Evolutionary conservation across 2,797 vertebrate species (phyloP).

Genomic region (Knipowitschia caucasica): DNA sequence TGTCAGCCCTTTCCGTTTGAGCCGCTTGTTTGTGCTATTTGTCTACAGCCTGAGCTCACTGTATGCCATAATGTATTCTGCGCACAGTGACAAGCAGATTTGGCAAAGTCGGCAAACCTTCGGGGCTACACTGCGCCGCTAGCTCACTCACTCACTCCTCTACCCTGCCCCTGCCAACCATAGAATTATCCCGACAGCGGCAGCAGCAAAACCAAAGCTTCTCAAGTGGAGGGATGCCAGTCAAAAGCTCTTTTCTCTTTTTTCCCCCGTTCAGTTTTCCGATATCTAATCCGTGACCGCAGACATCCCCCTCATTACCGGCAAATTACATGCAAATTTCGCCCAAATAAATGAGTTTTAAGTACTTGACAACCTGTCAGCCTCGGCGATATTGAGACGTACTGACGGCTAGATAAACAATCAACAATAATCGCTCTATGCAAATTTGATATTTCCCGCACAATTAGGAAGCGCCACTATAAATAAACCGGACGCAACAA

Average conservation of each 20-base stretch:
- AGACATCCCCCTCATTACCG: conserved; percentile 94
- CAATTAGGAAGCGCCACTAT: conserved; percentile 87
- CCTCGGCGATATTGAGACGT: conserved; percentile 92
- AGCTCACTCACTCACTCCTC: conserved; percentile 28
- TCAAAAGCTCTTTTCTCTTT: conserved; percentile 60
- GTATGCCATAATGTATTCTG: conserved; percentile 8
- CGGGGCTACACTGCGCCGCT: conserved; percentile 33
- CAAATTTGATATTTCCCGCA: conserved; percentile 99
- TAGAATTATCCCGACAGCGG: conserved; percentile 42
- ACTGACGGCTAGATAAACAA: conserved; percentile 98
- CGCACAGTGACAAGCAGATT: conserved; percentile 36
- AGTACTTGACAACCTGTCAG: conserved; percentile 99
- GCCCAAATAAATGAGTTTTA: conserved; percentile 99
- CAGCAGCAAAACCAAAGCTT: conserved; percentile 48
- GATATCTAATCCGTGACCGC: conserved; percentile 88
- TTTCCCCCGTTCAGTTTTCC: conserved; percentile 42
- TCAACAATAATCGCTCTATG: conserved; percentile 99
- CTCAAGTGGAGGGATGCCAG: conserved; percentile 70
- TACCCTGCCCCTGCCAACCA: conserved; percentile 23
- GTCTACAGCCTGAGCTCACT: conserved; percentile 2
- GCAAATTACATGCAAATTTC: conserved; percentile 99
- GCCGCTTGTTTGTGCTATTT: conserved; percentile 2
- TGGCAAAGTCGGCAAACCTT: conserved; percentile 21
- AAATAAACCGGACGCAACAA: conserved; percentile 97
- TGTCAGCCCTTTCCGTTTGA: background rate